Evolutionary conservation across 2,113 vertebrate genomes (phyloP).

Genomic region (Rhabdornis inornatus): DNA sequence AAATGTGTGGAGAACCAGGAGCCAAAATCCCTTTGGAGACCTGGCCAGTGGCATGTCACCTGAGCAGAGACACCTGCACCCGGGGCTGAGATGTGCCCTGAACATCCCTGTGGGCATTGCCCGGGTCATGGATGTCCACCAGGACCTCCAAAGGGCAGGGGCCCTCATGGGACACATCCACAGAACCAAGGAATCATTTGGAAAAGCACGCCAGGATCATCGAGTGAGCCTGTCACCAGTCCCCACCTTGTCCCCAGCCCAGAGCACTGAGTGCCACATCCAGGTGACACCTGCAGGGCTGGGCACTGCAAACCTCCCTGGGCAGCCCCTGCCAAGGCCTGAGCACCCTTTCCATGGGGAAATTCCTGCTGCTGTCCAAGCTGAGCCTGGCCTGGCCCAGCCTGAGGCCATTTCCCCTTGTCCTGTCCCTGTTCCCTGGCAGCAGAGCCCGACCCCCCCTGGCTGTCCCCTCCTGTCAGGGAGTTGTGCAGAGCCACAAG

Average conservation of each 20-base stretch:
- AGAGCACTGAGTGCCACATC: not conserved
- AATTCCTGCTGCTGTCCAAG: too few species aligned
- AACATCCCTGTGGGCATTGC: not conserved
- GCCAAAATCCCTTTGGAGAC: too few species aligned
- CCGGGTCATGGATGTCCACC: not conserved
- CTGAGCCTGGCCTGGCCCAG: too few species aligned
- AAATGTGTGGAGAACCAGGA: not conserved
- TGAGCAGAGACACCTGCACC: not conserved
- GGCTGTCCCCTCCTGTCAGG: not conserved
- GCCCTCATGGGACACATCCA: not conserved
- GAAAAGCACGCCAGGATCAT: not conserved
- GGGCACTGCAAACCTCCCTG: too few species aligned
- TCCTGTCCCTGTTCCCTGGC: too few species aligned
- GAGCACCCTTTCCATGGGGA: too few species aligned
- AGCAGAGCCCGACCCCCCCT: too few species aligned
- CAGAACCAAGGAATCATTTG: not conserved
- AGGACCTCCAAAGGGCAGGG: not conserved
- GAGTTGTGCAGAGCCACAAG: not conserved
- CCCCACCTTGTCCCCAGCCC: not conserved
- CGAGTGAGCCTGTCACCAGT: rapidly evolving
- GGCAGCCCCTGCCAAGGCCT: too few species aligned
- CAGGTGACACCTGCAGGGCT: not conserved
- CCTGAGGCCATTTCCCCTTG: too few species aligned
- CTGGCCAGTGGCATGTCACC: not conserved
- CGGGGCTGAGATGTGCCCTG: not conserved